A percentile compares a stretch with the other conserved stretches of the same genome.
Conservation (phyloP, 1,140 invertebrate species). For the Bombyx mori region DNA sequence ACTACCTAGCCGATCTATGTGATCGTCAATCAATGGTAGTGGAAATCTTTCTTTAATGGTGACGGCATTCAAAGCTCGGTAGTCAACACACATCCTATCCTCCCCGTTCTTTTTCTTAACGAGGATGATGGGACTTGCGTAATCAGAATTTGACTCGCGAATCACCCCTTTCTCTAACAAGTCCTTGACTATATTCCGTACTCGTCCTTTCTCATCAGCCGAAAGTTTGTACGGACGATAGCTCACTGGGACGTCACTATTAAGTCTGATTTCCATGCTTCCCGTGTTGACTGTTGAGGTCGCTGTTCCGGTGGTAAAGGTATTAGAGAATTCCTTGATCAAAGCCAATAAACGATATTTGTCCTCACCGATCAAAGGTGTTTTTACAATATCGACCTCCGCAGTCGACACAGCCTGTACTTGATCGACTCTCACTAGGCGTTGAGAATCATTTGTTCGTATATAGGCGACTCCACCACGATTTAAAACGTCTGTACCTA, state of each 20-base stretch:
- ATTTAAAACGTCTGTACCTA: conserved; percentile 28
- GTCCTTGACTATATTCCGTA: conserved; percentile 22
- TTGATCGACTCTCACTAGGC: background rate
- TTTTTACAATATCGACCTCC: conserved; percentile 1
- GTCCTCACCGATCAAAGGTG: conserved; percentile 6
- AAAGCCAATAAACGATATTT: background rate
- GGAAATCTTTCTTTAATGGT: conserved; percentile 1
- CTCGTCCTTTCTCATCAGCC: conserved; percentile 16
- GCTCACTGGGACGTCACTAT: conserved; percentile 12
- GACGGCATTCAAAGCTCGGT: background rate
- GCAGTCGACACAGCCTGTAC: background rate
- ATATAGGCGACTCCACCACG: conserved; percentile 17
- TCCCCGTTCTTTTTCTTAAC: conserved; percentile 32
- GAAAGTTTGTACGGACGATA: conserved; percentile 23
- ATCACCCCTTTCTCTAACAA: conserved; percentile 27
- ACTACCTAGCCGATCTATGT: background rate
- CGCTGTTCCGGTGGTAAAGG: conserved; percentile 22
- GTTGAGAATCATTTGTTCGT: conserved; percentile 14
- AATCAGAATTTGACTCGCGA: conserved; percentile 29
- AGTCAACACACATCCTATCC: background rate
- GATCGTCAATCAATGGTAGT: background rate
- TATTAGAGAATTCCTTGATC: conserved; percentile 12
- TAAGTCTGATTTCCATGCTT: conserved; percentile 17
- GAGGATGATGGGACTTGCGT: conserved; percentile 35
- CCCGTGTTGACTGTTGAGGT: conserved; percentile 19